Evolutionary conservation across 2,113 vertebrate genomes (phyloP).

Genomic region (Zapornia atra): DNA sequence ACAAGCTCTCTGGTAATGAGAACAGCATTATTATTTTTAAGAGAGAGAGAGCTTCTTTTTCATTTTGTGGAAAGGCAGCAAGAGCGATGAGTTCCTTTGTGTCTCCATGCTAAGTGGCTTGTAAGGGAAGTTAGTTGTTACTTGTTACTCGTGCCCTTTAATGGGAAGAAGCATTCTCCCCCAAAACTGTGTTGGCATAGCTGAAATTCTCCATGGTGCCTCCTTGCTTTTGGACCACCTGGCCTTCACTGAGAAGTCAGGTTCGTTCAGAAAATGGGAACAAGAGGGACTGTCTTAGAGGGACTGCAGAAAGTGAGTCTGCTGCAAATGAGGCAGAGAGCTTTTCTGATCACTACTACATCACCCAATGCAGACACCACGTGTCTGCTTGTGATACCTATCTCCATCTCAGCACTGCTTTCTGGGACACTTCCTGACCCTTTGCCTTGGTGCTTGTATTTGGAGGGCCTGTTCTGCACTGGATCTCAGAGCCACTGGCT

Average conservation of each 20-base stretch:
- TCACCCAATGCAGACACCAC: neutral
- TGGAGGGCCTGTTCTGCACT: neutral
- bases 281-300: neutral
- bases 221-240: neutral
- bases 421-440: neutral
- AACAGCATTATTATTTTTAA: neutral
- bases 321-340: neutral
- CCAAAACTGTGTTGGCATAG: neutral
- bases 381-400: neutral
- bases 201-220: neutral
- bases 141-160: neutral
- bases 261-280: neutral
- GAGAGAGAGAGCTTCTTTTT: neutral
- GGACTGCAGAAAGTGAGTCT: neutral
- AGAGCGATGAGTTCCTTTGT: neutral
- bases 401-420: neutral
- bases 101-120: neutral
- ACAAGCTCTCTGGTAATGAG: neutral
- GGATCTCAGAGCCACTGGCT: neutral
- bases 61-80: neutral
- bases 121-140: neutral
- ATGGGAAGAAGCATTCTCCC: neutral
- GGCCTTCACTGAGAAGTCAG: neutral
- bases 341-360: neutral
- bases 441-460: neutral